Conservation (phyloP, 2,113 vertebrate species). For the Brevimyrus niger region DNA sequence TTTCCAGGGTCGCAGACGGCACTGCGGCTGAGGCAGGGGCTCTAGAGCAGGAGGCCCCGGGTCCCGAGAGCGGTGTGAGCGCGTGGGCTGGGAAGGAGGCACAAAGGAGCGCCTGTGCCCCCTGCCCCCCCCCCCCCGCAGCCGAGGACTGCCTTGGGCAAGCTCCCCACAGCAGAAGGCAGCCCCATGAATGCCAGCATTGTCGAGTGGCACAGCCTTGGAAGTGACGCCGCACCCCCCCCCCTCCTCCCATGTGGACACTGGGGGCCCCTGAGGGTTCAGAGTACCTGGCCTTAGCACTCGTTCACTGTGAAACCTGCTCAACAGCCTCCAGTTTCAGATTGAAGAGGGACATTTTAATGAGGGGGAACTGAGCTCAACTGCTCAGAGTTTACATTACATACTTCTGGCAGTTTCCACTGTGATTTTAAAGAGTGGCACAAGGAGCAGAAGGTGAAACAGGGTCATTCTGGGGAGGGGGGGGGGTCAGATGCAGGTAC, state of each 20-base stretch:
- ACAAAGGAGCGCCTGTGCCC: background rate
- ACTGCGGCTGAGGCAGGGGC: background rate
- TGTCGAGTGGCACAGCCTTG: background rate
- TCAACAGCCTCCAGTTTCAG: background rate
- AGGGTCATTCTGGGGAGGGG: background rate
- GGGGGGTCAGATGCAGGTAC: background rate
- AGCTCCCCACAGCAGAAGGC: background rate
- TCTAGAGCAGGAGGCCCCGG: background rate
- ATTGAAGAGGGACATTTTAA: background rate
- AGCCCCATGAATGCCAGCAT: background rate
- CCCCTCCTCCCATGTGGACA: background rate
- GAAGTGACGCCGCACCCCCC: background rate
- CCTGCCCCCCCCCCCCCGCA: background rate
- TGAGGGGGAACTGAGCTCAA: background rate
- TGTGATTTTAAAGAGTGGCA: background rate
- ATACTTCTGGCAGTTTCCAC: background rate
- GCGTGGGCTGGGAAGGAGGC: background rate
- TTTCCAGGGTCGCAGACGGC: background rate
- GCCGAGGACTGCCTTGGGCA: background rate
- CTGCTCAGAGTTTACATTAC: background rate
- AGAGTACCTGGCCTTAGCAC: background rate
- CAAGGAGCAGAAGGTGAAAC: background rate
- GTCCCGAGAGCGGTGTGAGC: background rate
- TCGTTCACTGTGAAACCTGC: background rate
- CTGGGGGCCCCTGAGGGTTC: background rate